Evolutionary conservation across 2,888 invertebrate genomes (phyloP), one percentile per base, ranked within the genome.

Genomic region (Noctua janthina): DNA sequence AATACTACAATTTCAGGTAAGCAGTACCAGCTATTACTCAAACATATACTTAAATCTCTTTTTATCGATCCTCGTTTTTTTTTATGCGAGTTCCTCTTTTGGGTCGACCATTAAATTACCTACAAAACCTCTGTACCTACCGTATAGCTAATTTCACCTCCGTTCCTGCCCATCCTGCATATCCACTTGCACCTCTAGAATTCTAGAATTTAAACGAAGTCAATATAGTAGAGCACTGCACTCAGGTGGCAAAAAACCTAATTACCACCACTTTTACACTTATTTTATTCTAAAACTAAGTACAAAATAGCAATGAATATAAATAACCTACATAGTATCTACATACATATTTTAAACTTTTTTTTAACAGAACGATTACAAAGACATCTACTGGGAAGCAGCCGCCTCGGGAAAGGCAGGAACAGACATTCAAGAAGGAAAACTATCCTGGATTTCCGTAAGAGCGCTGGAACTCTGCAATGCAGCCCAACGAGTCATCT

Each of bases 401-500:
- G 20, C 3, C 1, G 66, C 20, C 8, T 39, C 78, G 0, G 85
- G 84, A 13, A 85, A 79, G 29, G 72, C 35, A 43, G 98, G 99
- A 8, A 98, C 98, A 0, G 99, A 99, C 91, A 99, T 99, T 89
- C 97, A 98, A 93, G 99, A 99, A 90, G 99, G 99, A 70, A 99
- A 99, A 95, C 99, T 99, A 94, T 97, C 99, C 0, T 99, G 99
- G 99, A 95, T 99, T 62, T 98, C 98, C 3, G 98, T 99, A 5
- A 98, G 98, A 43, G 99, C 99, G 49, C 96, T 99, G 84, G 98
- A 98, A 93, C 97, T 97, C 71, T 98, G 98, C n/a, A 97, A 97
- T 71, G 95, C 97, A 0, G 96, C 97, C 17, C 98, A 99, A 91
- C 97, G 97, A 80, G 84, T 83, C 4, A 86, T 90, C 15, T 93